Evolutionary conservation across 37 sponge, comb jelly and placozoan species (phyloP), one percentile per base, ranked within the genome.

Genomic region (Petrosia ficiformis): DNA sequence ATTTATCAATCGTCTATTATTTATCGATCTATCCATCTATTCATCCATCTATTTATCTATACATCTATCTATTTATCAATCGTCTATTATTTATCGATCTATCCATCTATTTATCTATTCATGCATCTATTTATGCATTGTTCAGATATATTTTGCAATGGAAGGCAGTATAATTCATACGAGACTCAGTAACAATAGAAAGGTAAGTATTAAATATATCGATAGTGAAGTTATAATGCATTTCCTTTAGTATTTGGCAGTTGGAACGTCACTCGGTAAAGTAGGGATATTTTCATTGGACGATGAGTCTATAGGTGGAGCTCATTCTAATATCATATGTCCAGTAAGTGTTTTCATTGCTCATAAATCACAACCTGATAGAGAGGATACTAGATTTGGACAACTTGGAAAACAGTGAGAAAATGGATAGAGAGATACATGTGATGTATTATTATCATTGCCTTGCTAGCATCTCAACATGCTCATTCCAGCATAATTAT

Each of bases 111-210:
- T n/a, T n/a, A n/a, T n/a, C n/a, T n/a, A n/a, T n/a, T n/a, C n/a
- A n/a, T n/a, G n/a, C n/a, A n/a, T n/a, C n/a, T n/a, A n/a, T n/a
- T n/a, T n/a, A n/a, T n/a, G n/a, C n/a, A n/a, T n/a, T 10, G 14
- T 61, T 32, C 42, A 39, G 42, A 19, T 32, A 28, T 21, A 54
- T 24, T 59, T 71, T 5, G 54, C 57, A 24, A 26, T 89, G 58
- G 89, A 83, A 33, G 89, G 89, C 26, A 79, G 80, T 70, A 73
- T 83, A 26, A 72, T 89, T 32, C 59, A 73, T 65, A 83, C 83
- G 79, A 77, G 75, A 59, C 63, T 42, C 41, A 44, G 73, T 26
- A 57, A 78, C 52, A 32, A 31, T 2, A 61, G 34, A 38, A 65
- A 76, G 87, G 87, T 81, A 1, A 44, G 38, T 39, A 31, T 59